Evolutionary conservation across 2,888 invertebrate species (phyloP), one percentile per base, ranked within the genome.

Genomic region (Portevinia maculata): DNA sequence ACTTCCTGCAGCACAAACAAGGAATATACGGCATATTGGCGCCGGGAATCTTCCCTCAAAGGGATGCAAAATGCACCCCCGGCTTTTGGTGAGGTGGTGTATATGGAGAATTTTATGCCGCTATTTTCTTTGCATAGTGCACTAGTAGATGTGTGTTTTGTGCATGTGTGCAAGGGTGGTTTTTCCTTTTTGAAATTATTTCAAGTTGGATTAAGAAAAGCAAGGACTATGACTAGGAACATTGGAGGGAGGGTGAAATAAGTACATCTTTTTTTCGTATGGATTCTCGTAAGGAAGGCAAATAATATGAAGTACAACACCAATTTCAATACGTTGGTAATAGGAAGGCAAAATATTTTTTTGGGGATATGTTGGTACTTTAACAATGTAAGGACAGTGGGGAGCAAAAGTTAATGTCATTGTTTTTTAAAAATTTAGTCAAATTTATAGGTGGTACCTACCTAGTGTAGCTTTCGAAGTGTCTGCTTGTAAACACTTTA

Each of bases 21-120:
- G 52, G 34, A 71, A 44, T 39, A 52, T 46, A 39, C 53, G 70
- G 52, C 70, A 53, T 76, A 76, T 52, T 81, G 81, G 81, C 81
- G 81, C 81, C 81, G 81, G 60, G 76, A 65, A 76, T 70, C 59
- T 65, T 71, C 64, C 70, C 81, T 76, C 34, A 32, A 70, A 76
- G 76, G 70, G 70, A 81, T 81, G 81, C 81, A 76, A 76, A 69
- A 53, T 81, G 81, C 81, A 81, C 57, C 57, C 81, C 37, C 1
- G 13, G 24, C 44, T 44, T 30, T 13, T 41, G 69, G 9, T 28
- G 44, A 48, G 37, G 19, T 52, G 39, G 15, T 41, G 44, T 60
- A 5, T 32, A n/a, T 3, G 50, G 9, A 9, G 24, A 59, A 19
- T 53, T 57, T 34, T 55, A 69, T 41, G 39, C 7, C 15, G 39